Conservation (phyloP, 2,797 vertebrate genomes). For the Cossypha niveicapilla region DNA sequence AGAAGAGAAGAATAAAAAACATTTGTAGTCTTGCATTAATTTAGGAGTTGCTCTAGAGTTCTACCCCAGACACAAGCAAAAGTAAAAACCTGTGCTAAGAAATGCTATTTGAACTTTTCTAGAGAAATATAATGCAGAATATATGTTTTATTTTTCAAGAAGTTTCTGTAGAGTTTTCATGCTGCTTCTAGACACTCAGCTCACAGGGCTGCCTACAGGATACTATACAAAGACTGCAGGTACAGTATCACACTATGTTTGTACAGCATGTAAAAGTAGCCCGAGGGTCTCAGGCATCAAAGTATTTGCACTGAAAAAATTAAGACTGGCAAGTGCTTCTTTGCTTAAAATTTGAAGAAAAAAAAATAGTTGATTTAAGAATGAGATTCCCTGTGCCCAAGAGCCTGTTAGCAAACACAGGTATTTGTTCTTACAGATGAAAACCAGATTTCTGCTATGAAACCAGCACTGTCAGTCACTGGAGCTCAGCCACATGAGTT, state of each 20-base stretch:
- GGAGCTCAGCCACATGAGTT: background rate
- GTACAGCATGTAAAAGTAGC: background rate
- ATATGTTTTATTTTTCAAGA: background rate
- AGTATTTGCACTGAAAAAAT: constrained; percentile 4
- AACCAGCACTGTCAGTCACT: background rate
- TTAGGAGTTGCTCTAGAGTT: background rate
- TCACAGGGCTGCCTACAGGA: background rate
- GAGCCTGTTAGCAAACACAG: background rate
- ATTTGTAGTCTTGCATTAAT: background rate
- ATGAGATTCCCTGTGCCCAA: background rate
- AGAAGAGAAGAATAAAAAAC: background rate
- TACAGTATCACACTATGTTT: background rate
- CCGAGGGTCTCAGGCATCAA: background rate
- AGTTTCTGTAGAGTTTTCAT: background rate
- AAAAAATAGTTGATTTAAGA: background rate
- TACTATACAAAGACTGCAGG: background rate
- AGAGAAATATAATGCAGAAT: background rate
- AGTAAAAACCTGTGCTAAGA: background rate
- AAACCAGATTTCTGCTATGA: background rate
- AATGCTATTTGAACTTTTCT: background rate
- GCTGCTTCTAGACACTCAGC: background rate
- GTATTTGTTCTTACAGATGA: background rate
- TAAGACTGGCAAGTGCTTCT: background rate
- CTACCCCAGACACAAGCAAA: background rate
- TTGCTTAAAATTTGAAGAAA: constrained; percentile 8